phyloP scores from a whole-genome alignment of 2,888 invertebrate species.

The Nomada goodeniana region DNA sequence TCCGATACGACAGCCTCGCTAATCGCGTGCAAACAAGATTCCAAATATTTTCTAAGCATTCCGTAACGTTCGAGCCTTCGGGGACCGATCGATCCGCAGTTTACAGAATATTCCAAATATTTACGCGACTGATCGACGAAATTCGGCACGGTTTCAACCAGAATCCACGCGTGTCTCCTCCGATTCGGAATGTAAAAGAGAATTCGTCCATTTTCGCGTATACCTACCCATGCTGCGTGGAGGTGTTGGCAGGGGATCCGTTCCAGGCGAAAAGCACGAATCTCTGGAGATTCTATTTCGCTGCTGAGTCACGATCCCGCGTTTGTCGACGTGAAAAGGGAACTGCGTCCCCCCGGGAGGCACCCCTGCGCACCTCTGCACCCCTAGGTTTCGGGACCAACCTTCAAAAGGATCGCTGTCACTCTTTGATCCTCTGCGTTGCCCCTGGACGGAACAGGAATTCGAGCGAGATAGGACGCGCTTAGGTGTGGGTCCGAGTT shows the following conservation, averaged over 20 bases:
- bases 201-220: slow-evolving; percentile 67
- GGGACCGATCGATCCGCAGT: slow-evolving; percentile 62
- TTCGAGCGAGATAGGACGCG: no score
- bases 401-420: slow-evolving; percentile 50
- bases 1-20: background rate
- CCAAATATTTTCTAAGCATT: slow-evolving; percentile 1
- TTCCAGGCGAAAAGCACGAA: slow-evolving; percentile 76
- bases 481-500: no score
- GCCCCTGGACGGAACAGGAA: background rate
- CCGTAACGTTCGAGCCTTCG: slow-evolving; percentile 4
- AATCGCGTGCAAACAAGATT: background rate
- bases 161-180: slow-evolving; percentile 51
- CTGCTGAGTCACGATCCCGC: slow-evolving; percentile 81
- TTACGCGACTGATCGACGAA: slow-evolving; percentile 33
- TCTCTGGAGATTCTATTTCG: slow-evolving; percentile 79
- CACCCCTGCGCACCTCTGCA: slow-evolving; percentile 56
- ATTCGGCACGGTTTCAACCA: slow-evolving; percentile 53
- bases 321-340: slow-evolving; percentile 73
- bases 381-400: slow-evolving; percentile 59
- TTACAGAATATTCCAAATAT: slow-evolving; percentile 67
- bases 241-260: slow-evolving; percentile 72
- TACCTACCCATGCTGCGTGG: slow-evolving; percentile 25
- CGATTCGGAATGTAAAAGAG: slow-evolving; percentile 28
- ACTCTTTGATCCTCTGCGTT: slow-evolving; percentile 33
- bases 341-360: slow-evolving; percentile 66